Evolutionary conservation across 53 echinoderm and acorn worm genomes (phyloP).

Genomic region (Luidia sarsii): DNA sequence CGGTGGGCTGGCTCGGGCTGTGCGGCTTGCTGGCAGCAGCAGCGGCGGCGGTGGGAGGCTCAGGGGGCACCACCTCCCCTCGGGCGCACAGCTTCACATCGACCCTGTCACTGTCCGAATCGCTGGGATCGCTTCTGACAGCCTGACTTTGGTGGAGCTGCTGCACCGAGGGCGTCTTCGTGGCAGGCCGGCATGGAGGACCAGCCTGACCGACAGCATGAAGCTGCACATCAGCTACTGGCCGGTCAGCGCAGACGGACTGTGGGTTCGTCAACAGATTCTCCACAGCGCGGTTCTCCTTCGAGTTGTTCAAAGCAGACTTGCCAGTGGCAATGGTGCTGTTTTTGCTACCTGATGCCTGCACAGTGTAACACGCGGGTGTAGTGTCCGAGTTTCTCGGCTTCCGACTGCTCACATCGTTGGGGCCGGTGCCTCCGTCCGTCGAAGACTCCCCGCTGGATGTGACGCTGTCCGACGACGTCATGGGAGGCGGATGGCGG

Average conservation of each 20-base stretch:
- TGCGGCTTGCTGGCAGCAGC: slow-evolving; percentile 7
- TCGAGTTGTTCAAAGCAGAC: slow-evolving; percentile 1
- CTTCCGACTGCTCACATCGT: slow-evolving; percentile 6
- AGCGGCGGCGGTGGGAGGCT: background rate
- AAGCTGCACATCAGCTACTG: background rate
- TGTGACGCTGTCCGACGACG: slow-evolving; percentile 45
- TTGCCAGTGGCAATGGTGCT: too few relatives aligned
- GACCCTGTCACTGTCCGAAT: slow-evolving; percentile 42
- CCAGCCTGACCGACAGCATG: background rate
- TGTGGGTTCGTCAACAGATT: background rate
- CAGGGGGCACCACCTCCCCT: background rate
- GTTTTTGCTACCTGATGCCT: too few relatives aligned
- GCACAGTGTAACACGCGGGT: too few relatives aligned
- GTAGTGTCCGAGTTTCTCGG: too few relatives aligned
- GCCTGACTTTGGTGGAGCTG: background rate
- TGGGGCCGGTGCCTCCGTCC: slow-evolving; percentile 20
- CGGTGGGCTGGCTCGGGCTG: slow-evolving; percentile 27
- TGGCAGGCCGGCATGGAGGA: background rate
- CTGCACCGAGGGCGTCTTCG: too few relatives aligned
- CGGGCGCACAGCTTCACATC: background rate
- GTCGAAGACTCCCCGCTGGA: slow-evolving; percentile 47
- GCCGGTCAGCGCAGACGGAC: background rate
- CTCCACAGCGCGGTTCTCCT: background rate
- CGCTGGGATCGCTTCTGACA: slow-evolving; percentile 21
- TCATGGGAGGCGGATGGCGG: slow-evolving; percentile 23